Evolutionary conservation across 2,888 invertebrate genomes (phyloP).

Genomic region (Boloria euphrosyne): DNA sequence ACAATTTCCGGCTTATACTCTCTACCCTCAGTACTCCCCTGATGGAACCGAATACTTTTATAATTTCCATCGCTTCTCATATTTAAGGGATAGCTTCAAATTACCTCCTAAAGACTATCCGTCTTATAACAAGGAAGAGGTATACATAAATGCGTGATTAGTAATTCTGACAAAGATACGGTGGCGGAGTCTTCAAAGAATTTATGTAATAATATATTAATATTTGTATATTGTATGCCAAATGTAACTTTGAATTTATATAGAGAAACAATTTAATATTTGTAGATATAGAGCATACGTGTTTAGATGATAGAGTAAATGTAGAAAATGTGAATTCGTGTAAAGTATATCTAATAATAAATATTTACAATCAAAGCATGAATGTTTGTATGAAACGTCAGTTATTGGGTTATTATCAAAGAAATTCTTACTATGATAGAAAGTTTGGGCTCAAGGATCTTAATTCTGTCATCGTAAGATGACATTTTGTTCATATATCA

Average conservation of each 20-base stretch:
- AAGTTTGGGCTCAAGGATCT: slow-evolving; percentile 38
- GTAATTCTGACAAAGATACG: background rate
- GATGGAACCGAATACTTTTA: slow-evolving; percentile 77
- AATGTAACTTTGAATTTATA: slow-evolving; percentile 33
- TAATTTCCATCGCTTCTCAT: slow-evolving; percentile 75
- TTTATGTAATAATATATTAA: slow-evolving; percentile 14
- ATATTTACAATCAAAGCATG: slow-evolving; percentile 30
- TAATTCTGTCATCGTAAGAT: slow-evolving; percentile 1
- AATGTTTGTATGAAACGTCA: slow-evolving; percentile 24
- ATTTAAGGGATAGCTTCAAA: slow-evolving; percentile 69
- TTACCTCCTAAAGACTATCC: slow-evolving; percentile 74
- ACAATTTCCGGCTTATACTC: slow-evolving; percentile 68
- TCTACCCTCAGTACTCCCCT: slow-evolving; percentile 75
- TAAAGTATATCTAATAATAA: slow-evolving; percentile 19
- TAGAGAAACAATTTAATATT: slow-evolving; percentile 26
- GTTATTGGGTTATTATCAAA: slow-evolving; percentile 31
- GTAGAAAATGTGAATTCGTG: slow-evolving; percentile 25
- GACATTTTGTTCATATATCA: background rate
- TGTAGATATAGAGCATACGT: slow-evolving; percentile 28
- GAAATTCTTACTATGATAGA: slow-evolving; percentile 47
- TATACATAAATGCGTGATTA: slow-evolving; percentile 73
- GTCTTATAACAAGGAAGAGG: slow-evolving; percentile 61
- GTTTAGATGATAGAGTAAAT: slow-evolving; percentile 21
- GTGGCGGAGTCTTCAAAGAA: slow-evolving; percentile 12
- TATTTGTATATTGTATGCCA: slow-evolving; percentile 29